Percentiles rank a stretch among this genome's conserved stretches.
phyloP scores from a whole-genome alignment of 2,888 invertebrate species.

The Tubulanus polymorphus region DNA sequence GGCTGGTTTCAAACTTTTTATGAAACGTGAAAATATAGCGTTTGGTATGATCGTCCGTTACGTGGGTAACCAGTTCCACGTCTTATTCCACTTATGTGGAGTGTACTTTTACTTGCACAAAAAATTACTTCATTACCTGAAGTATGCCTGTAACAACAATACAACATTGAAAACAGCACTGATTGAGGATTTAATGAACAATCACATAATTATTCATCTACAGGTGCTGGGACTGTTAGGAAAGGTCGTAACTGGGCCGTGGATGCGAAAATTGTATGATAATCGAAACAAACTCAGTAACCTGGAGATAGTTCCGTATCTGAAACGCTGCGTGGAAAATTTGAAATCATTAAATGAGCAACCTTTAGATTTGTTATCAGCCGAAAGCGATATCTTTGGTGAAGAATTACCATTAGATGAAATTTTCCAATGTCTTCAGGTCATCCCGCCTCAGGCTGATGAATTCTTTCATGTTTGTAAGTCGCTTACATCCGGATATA shows the following conservation, averaged over 20 bases:
- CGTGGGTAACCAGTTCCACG: background rate
- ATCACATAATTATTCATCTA: background rate
- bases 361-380: background rate
- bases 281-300: background rate
- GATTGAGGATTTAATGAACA: background rate
- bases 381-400: background rate
- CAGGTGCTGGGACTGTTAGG: background rate
- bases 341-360: background rate
- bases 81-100: background rate
- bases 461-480: too few relatives aligned
- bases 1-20: background rate
- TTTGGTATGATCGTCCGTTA: background rate
- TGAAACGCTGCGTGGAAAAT: background rate
- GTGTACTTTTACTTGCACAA: background rate
- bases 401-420: background rate
- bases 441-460: background rate
- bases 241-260: background rate
- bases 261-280: background rate
- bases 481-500: too few relatives aligned
- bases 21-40: background rate
- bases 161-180: background rate
- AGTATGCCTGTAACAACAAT: background rate
- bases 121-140: background rate
- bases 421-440: background rate
- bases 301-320: background rate